These are phyloP conservation scores for Epinephelus cyanopodus DNA, from an alignment of 2,113 vertebrate genomes.

Conservation along the genomic window DNA sequence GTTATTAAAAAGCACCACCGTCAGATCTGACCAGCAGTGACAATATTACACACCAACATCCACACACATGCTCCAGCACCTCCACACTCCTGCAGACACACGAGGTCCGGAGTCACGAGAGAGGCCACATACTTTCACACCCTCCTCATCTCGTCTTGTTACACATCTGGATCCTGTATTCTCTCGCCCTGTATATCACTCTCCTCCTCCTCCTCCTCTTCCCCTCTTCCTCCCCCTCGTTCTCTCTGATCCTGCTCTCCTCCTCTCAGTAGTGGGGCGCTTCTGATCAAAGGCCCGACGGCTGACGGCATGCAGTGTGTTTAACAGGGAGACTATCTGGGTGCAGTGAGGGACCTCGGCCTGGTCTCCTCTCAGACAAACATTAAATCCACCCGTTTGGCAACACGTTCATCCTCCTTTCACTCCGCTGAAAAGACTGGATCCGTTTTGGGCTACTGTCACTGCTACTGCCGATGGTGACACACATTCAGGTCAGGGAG, in stretches of 20 bases:
- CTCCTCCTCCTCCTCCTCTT: constrained; percentile 41
- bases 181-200: constrained; percentile 76
- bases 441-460: constrained; percentile 36
- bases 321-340: constrained; percentile 57
- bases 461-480: constrained; percentile 47
- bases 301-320: constrained; percentile 69
- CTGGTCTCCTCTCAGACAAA: constrained; percentile 30
- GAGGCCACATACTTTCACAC: constrained; percentile 76
- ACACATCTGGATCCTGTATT: constrained; percentile 82
- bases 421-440: not conserved
- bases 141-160: constrained; percentile 74
- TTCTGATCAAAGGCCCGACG: constrained; percentile 75
- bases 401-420: constrained; percentile 17
- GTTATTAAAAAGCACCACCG: not conserved
- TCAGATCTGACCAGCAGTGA: not conserved
- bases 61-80: constrained; percentile 20
- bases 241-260: constrained; percentile 72
- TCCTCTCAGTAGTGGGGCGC: constrained; percentile 70
- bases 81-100: constrained; percentile 24
- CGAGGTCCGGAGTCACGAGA: constrained; percentile 55
- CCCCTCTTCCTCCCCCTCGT: constrained; percentile 54
- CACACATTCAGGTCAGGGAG: constrained; percentile 62
- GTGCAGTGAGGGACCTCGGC: constrained; percentile 49
- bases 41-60: constrained; percentile 4
- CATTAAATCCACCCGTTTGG: constrained; percentile 5